Evolutionary conservation across 2,113 vertebrate species (phyloP).

Genomic region (Lophura nycthemera): DNA sequence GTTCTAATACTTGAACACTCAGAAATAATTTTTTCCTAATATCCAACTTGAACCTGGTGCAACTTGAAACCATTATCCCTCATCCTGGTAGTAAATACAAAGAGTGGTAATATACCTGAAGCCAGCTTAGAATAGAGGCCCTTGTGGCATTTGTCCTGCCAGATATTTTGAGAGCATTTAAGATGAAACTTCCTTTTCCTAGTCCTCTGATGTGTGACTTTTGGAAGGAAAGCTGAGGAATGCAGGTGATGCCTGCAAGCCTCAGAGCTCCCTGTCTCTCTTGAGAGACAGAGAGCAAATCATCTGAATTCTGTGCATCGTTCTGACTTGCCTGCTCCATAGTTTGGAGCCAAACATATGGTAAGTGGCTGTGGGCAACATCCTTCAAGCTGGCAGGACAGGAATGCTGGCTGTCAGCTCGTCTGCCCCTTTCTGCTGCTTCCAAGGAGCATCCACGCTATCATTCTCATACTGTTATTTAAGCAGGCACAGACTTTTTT

Average conservation of each 20-base stretch:
- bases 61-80: background rate
- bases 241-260: background rate
- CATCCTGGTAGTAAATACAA: background rate
- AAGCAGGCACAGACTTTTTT: constrained; percentile 62
- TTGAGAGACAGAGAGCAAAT: constrained; percentile 13
- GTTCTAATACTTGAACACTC: background rate
- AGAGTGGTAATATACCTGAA: background rate
- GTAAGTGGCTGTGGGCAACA: constrained; percentile 46
- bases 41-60: background rate
- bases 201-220: accelerated
- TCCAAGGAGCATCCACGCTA: constrained; percentile 26
- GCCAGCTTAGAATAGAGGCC: background rate
- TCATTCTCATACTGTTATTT: constrained; percentile 53
- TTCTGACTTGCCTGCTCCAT: constrained; percentile 37
- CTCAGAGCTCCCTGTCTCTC: background rate
- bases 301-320: constrained; percentile 1
- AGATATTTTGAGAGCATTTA: background rate
- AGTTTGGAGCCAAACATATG: constrained; percentile 64
- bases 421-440: background rate
- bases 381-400: constrained; percentile 57
- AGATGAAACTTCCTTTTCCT: background rate
- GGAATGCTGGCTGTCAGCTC: constrained; percentile 58
- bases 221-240: background rate
- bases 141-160: background rate
- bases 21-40: background rate